Conservation (phyloP, 2,888 invertebrate genomes). For the Lycophotia porphyrea region DNA sequence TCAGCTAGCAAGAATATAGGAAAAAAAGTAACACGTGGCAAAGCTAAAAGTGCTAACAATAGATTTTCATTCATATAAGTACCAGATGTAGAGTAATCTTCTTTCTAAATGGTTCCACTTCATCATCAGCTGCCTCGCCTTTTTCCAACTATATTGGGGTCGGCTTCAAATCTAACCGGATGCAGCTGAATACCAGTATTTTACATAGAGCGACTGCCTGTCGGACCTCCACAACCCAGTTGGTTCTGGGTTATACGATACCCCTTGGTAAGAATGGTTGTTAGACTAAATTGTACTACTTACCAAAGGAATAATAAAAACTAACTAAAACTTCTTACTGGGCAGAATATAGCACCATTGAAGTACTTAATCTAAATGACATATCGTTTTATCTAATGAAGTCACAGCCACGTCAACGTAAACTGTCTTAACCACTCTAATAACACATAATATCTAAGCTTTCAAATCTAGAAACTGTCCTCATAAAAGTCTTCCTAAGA, state of each 20-base stretch:
- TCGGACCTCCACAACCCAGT: too few species aligned
- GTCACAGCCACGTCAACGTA: constrained; percentile 2
- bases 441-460: constrained; percentile 9
- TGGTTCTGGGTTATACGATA: too few species aligned
- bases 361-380: constrained; percentile 1
- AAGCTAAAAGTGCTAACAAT: neutral
- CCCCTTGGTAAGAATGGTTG: neutral
- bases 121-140: too few species aligned
- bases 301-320: constrained; percentile 12
- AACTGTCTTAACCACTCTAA: neutral
- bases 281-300: neutral
- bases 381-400: constrained; percentile 13
- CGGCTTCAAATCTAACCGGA: too few species aligned
- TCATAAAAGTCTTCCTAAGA: constrained; percentile 1
- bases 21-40: neutral
- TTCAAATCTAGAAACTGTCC: constrained; percentile 26
- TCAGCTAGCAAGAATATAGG: neutral
- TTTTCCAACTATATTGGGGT: too few species aligned
- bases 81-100: too few species aligned
- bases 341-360: neutral
- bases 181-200: too few species aligned
- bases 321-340: neutral
- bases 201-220: too few species aligned
- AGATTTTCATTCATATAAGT: neutral
- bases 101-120: too few species aligned